These are phyloP conservation scores for Caiman crocodilus DNA, from an alignment of 2,797 vertebrate genomes.

Conservation along the genomic window DNA sequence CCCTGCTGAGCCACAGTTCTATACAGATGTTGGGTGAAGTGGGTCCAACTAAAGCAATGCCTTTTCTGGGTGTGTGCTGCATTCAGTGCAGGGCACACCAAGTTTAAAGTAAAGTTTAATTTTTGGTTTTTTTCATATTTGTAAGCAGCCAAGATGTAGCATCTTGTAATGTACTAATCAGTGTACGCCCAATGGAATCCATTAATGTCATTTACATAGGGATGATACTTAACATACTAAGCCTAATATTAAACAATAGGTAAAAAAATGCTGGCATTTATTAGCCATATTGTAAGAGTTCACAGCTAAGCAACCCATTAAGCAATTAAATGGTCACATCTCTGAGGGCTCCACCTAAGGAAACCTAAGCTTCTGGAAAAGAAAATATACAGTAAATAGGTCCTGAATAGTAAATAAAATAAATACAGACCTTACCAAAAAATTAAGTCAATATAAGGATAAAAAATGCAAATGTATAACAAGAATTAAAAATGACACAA, in stretches of 20 bases:
- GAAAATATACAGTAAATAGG: not conserved
- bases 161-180: not conserved
- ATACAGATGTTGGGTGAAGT: too few species aligned
- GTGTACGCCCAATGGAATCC: not conserved
- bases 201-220: not conserved
- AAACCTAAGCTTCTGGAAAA: not conserved
- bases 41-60: too few species aligned
- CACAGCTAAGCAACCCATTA: slow-evolving; percentile 9
- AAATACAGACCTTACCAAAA: not conserved
- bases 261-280: not conserved
- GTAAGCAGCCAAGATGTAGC: not conserved
- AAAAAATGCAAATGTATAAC: not conserved
- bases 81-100: too few species aligned
- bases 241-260: slow-evolving; percentile 30
- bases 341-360: slow-evolving; percentile 2
- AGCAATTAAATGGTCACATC: slow-evolving; percentile 4
- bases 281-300: not conserved
- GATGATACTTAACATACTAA: not conserved
- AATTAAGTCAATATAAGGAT: not conserved
- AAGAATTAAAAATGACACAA: not conserved
- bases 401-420: not conserved
- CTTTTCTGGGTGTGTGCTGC: too few species aligned
- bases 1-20: too few species aligned
- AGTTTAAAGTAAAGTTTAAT: too few species aligned
- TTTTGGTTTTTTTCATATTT: not conserved